Evolutionary conservation across 2,113 vertebrate genomes (phyloP).

Genomic region (Takifugu flavidus): DNA sequence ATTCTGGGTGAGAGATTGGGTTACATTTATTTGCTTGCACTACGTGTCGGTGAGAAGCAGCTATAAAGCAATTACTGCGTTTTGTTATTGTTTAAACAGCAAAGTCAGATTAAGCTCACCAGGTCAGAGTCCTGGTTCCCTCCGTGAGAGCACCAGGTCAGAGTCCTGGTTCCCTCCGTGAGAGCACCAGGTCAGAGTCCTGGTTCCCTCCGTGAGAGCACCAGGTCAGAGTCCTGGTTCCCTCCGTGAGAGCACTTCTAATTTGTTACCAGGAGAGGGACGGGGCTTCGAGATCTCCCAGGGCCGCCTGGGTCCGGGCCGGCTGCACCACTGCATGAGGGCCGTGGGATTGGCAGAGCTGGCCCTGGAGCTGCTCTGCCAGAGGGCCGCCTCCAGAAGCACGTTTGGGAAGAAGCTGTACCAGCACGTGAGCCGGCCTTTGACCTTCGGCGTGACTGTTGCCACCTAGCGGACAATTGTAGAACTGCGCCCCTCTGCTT

Average conservation of each 20-base stretch:
- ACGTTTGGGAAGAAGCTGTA: conserved; percentile 87
- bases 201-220: neutral
- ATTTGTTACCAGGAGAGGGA: conserved; percentile 80
- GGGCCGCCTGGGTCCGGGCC: conserved; percentile 85
- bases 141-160: neutral
- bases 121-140: neutral
- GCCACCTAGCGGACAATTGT: conserved; percentile 37
- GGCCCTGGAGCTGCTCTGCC: conserved; percentile 83
- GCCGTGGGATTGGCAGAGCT: conserved; percentile 80
- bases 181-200: neutral
- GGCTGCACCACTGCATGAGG: conserved; percentile 94
- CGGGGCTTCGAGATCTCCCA: conserved; percentile 91
- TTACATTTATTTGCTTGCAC: neutral
- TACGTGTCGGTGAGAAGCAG: neutral
- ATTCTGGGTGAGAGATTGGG: conserved; percentile 81
- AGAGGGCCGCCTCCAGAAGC: conserved; percentile 71
- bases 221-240: neutral
- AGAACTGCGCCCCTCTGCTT: neutral
- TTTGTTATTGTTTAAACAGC: conserved; percentile 1
- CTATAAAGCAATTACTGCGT: neutral
- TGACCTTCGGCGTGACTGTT: neutral
- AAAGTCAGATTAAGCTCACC: conserved; percentile 1
- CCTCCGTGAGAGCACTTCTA: neutral
- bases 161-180: neutral
- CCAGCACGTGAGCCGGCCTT: conserved; percentile 77